These are phyloP conservation scores for Sitta carolinensis DNA, from an alignment of 2,797 vertebrate species.

Conservation along the genomic window DNA sequence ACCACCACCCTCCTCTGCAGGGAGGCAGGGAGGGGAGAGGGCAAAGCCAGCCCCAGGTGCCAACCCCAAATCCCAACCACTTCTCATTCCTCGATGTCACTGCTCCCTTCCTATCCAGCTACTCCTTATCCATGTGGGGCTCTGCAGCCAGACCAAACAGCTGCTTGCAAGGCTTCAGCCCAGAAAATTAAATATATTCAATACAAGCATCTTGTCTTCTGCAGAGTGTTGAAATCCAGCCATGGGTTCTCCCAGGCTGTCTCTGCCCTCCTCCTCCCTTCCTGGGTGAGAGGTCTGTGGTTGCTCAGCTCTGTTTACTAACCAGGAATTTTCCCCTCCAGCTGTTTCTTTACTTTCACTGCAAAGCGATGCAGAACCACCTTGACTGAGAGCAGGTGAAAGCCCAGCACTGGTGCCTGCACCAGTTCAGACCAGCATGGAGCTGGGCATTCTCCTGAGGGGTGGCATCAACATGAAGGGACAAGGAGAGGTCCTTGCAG, in stretches of 20 bases:
- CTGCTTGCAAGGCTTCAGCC: accelerated
- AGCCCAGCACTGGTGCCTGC: not conserved
- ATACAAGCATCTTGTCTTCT: not conserved
- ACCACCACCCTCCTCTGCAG: not conserved
- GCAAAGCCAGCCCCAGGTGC: not conserved
- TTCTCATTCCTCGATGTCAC: not conserved
- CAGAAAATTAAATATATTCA: not conserved
- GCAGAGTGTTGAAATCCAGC: conserved; percentile 18
- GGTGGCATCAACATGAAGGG: not conserved
- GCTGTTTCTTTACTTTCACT: not conserved
- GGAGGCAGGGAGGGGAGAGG: not conserved
- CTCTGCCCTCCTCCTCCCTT: conserved; percentile 17
- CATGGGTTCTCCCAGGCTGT: not conserved
- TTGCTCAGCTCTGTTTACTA: conserved; percentile 13
- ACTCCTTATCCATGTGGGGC: accelerated
- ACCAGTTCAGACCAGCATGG: not conserved
- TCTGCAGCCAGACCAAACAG: not conserved
- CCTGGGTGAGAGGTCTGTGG: conserved; percentile 19
- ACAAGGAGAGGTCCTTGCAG: accelerated
- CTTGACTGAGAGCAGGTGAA: not conserved
- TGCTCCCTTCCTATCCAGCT: not conserved
- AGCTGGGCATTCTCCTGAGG: not conserved
- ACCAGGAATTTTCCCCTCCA: not conserved
- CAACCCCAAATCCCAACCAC: not conserved
- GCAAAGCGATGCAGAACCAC: not conserved